Conservation (phyloP, 2,113 vertebrate species). For the Raja brachyura region DNA sequence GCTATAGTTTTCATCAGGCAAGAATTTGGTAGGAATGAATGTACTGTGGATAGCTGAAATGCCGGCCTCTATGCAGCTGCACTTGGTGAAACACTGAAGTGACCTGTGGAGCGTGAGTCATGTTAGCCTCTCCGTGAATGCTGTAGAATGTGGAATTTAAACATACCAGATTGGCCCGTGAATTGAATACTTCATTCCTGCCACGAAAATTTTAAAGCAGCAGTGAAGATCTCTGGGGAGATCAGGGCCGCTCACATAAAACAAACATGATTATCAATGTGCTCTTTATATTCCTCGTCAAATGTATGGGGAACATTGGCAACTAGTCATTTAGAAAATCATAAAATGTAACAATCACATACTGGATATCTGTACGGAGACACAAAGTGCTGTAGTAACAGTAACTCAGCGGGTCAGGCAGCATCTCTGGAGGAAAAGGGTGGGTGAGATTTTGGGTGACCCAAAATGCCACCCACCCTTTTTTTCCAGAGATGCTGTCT, state of each 20-base stretch:
- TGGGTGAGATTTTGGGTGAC: no score
- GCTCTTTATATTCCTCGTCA: not conserved
- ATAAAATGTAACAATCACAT: not conserved
- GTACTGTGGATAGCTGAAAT: not conserved
- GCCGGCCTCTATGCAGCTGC: not conserved
- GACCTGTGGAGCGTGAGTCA: not conserved
- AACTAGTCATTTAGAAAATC: not conserved
- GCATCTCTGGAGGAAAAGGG: no score
- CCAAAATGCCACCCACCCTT: no score
- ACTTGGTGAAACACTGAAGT: not conserved
- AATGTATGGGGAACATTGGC: not conserved
- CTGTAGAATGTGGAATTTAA: not conserved
- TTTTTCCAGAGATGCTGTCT: no score
- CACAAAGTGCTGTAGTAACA: no score
- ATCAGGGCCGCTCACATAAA: not conserved
- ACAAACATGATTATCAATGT: not conserved
- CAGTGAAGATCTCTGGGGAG: not conserved
- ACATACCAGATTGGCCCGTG: constrained; percentile 3
- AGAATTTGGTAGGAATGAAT: not conserved
- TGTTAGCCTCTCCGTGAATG: not conserved
- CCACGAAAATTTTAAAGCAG: not conserved
- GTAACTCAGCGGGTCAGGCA: no score
- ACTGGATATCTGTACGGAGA: no score
- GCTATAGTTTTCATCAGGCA: not conserved
- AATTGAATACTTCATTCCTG: not conserved